Evolutionary conservation across 2,888 invertebrate genomes (phyloP), one percentile per base, ranked within the genome.

Genomic region (Petrolisthes manimaculis): DNA sequence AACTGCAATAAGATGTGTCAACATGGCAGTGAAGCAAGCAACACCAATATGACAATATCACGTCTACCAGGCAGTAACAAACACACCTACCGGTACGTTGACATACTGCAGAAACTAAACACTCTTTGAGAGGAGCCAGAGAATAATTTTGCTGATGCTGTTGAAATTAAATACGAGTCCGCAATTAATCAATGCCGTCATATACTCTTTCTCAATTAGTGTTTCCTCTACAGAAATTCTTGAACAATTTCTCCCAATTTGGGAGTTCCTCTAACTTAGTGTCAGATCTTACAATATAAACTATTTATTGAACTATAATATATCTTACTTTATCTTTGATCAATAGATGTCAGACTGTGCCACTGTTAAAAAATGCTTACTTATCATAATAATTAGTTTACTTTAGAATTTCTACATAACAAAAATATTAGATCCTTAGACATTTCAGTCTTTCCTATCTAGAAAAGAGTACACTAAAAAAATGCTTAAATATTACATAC

Each of bases 281-380:
- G 21, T 71, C 71, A 71, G 71, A 71, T 71, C 71, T 71, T 71
- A 71, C 21, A 71, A 1, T 71, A 71, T 21, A 71, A 71, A 71
- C 71, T 71, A 71, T 71, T 6, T 71, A 71, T 5, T n/a, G 71
- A 71, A 71, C n/a, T 71, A 71, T 21, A 37, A 71, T 71, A 61
- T 61, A 71, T 71, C 71, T 71, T 71, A 71, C 71, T 21, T 6
- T 71, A 71, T 71, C 71, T 71, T 71, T 71, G 71, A 71, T 71
- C 71, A 71, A 12, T 71, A 71, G 18, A 71, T n/a, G 37, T 71
- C 61, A 61, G 21, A 6, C 71, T 71, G 71, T 71, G n/a, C 71
- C 71, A 71, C 12, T 71, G 71, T 71, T 71, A 71, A 71, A 18
- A 71, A 71, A 18, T 71, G n/a, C 71, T 71, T 71, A 71, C 21